phyloP scores from a whole-genome alignment of 2,113 vertebrate species.

The Syngnathus floridae region DNA sequence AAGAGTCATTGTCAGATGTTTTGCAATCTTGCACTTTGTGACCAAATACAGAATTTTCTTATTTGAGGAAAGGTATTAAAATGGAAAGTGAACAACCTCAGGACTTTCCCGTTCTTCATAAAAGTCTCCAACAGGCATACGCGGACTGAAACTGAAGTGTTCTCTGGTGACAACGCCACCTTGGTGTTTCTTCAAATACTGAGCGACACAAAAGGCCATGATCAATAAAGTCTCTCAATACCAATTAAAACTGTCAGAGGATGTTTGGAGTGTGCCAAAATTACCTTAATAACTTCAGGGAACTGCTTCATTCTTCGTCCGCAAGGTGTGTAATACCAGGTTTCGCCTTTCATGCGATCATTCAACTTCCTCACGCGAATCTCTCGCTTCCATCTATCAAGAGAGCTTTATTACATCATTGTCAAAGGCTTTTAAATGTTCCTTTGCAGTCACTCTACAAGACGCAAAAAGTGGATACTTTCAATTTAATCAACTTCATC shows the following conservation, averaged over 20 bases:
- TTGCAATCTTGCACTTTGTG: too few relatives aligned
- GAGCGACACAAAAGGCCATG: background rate
- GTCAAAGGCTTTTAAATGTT: background rate
- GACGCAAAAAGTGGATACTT: background rate
- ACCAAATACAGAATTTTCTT: too few relatives aligned
- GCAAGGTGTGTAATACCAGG: constrained; percentile 96
- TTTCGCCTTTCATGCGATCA: constrained; percentile 90
- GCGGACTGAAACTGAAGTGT: constrained; percentile 97
- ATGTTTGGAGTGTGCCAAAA: background rate
- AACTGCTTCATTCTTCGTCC: constrained; percentile 96
- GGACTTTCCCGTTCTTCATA: constrained; percentile 88
- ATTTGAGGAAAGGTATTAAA: background rate
- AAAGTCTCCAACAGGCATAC: constrained; percentile 95
- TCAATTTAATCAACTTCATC: background rate
- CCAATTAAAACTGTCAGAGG: background rate
- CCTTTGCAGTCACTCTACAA: background rate
- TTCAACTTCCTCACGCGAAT: constrained; percentile 85
- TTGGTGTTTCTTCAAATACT: constrained; percentile 87
- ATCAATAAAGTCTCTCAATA: background rate
- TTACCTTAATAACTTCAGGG: constrained; percentile 92
- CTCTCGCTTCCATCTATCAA: constrained; percentile 84
- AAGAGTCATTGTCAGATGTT: background rate
- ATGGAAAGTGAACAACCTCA: constrained; percentile 66
- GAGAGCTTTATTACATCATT: constrained; percentile 7
- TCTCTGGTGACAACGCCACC: constrained; percentile 82